Conservation (phyloP, 2,888 invertebrate genomes). For the Rhagium mordax region DNA sequence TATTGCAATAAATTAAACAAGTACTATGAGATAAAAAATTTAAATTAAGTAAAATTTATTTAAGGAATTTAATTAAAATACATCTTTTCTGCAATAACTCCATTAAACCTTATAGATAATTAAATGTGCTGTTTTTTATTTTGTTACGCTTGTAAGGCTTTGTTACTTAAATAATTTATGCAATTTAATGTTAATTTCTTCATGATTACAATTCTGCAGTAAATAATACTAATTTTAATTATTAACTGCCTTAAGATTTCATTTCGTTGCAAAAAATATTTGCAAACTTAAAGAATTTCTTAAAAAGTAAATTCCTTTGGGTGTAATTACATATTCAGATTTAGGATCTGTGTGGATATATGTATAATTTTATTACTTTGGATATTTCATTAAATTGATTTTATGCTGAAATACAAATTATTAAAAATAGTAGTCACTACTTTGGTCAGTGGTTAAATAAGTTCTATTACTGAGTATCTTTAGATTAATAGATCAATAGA, state of each 20-base stretch:
- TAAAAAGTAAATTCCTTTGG: conserved; percentile 9
- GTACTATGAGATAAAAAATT: neutral
- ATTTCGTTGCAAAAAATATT: conserved; percentile 11
- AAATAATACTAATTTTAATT: conserved; percentile 26
- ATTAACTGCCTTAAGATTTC: conserved; percentile 18
- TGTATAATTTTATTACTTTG: neutral
- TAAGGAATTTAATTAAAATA: conserved; percentile 1
- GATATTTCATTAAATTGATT: too few relatives aligned
- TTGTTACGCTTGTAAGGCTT: conserved; percentile 39
- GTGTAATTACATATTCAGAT: conserved; percentile 2
- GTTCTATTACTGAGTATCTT: too few relatives aligned
- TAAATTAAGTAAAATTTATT: neutral
- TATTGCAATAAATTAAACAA: neutral
- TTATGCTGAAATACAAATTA: too few relatives aligned
- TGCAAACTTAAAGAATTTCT: conserved; percentile 1
- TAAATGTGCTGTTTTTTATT: conserved; percentile 21
- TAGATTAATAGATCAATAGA: too few relatives aligned
- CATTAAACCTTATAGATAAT: conserved; percentile 3
- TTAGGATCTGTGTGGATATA: neutral
- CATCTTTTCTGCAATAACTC: conserved; percentile 9
- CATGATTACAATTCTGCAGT: conserved; percentile 25
- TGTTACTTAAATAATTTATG: conserved; percentile 28
- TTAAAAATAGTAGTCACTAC: neutral
- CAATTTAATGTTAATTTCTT: conserved; percentile 34
- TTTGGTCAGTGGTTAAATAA: neutral